Evolutionary conservation across 2,797 vertebrate genomes (phyloP).

Genomic region (Echiichthys vipera): DNA sequence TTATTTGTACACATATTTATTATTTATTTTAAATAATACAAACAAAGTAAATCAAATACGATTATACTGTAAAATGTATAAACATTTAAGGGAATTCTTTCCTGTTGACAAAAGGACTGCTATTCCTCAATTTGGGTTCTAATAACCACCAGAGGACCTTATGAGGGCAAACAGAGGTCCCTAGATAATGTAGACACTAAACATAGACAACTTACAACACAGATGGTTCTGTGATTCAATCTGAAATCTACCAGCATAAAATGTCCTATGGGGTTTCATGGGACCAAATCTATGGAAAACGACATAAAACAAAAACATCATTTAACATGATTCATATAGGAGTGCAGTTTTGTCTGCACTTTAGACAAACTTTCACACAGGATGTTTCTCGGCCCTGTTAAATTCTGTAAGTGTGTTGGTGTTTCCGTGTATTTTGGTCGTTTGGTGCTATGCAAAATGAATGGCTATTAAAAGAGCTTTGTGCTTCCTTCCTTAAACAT

Average conservation of each 20-base stretch:
- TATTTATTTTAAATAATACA: slow-evolving; percentile 25
- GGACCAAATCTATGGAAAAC: background rate
- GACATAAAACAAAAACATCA: background rate
- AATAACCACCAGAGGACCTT: background rate
- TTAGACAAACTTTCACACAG: background rate
- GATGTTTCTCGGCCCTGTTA: background rate
- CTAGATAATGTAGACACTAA: background rate
- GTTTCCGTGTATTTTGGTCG: slow-evolving; percentile 52
- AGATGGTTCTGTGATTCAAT: background rate
- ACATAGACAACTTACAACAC: background rate
- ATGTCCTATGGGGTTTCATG: background rate
- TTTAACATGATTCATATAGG: slow-evolving; percentile 1
- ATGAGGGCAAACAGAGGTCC: background rate
- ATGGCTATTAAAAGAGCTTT: slow-evolving; percentile 70
- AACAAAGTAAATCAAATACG: background rate
- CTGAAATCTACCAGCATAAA: background rate
- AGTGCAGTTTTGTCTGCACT: background rate
- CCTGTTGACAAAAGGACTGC: background rate
- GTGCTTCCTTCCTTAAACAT: slow-evolving; percentile 60
- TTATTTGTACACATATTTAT: slow-evolving; percentile 31
- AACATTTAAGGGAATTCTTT: background rate
- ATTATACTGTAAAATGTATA: background rate
- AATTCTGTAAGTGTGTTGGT: slow-evolving; percentile 28
- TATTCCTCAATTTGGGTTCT: background rate
- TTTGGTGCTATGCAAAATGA: slow-evolving; percentile 42